Evolutionary conservation across 2,113 vertebrate species (phyloP).

Genomic region (Centropus unirufus): DNA sequence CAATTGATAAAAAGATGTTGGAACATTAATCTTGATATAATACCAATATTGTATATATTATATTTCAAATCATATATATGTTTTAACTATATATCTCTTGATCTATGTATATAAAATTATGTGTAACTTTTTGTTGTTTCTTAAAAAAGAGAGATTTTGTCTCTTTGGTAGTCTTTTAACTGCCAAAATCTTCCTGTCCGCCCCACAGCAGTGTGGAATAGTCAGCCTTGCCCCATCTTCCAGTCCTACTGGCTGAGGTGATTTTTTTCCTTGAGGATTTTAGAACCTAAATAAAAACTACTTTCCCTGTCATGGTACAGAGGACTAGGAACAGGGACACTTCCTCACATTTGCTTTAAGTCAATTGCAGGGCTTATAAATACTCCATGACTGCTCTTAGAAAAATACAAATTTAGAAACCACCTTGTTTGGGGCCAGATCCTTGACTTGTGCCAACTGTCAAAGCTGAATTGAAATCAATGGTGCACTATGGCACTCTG

Average conservation of each 20-base stretch:
- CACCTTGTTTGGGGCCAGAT: background rate
- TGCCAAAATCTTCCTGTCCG: background rate
- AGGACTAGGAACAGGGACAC: background rate
- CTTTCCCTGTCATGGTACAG: background rate
- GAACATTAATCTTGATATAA: background rate
- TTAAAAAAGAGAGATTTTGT: background rate
- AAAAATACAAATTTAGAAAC: slow-evolving; percentile 13
- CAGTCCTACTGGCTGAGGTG: background rate
- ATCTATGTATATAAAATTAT: no score
- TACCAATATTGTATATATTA: background rate
- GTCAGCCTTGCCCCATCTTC: background rate
- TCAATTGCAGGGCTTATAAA: background rate
- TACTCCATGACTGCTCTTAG: background rate
- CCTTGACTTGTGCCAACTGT: background rate
- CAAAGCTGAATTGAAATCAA: background rate
- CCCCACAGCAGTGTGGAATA: background rate
- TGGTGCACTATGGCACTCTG: background rate
- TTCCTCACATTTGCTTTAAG: background rate
- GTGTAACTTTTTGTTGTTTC: no score
- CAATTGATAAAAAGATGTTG: background rate
- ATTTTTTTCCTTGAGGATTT: background rate
- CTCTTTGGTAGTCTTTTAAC: background rate
- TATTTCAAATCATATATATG: background rate
- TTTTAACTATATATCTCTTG: background rate
- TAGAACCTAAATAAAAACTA: background rate